Percentiles rank a stretch among this genome's conserved stretches.
Conservation (phyloP, 2,888 invertebrate species). For the Nyleta sp. region DNA sequence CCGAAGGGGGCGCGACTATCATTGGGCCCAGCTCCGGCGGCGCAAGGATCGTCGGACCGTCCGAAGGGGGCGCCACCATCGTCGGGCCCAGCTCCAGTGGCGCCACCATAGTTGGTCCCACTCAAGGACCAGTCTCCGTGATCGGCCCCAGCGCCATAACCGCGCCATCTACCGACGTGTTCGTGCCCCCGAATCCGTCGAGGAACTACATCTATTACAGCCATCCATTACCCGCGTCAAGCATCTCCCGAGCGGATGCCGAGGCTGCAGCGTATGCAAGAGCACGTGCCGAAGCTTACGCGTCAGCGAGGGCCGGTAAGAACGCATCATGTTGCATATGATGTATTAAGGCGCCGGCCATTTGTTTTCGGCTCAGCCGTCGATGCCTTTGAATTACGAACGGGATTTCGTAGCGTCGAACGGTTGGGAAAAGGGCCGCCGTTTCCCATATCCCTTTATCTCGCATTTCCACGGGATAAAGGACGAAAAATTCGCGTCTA, state of each 20-base stretch:
- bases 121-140: slow-evolving; percentile 64
- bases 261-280: slow-evolving; percentile 59
- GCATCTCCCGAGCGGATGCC: slow-evolving; percentile 55
- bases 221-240: slow-evolving; percentile 43
- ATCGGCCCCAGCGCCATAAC: too few species aligned
- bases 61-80: slow-evolving; percentile 7
- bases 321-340: slow-evolving; percentile 19
- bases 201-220: slow-evolving; percentile 45
- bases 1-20: slow-evolving; percentile 23
- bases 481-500: slow-evolving; percentile 9
- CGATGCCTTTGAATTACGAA: slow-evolving; percentile 15
- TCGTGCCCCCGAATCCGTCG: slow-evolving; percentile 22
- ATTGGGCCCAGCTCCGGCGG: slow-evolving; percentile 24
- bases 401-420: too few species aligned
- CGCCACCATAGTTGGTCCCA: slow-evolving; percentile 24
- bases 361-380: slow-evolving; percentile 17
- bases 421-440: too few species aligned
- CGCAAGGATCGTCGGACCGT: slow-evolving; percentile 6
- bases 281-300: slow-evolving; percentile 56
- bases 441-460: slow-evolving; percentile 14
- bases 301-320: slow-evolving; percentile 48
- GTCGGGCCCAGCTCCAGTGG: slow-evolving; percentile 35
- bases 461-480: slow-evolving; percentile 14
- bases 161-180: too few species aligned
- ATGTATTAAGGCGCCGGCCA: slow-evolving; percentile 22